Evolutionary conservation across 2,113 vertebrate species (phyloP).

Genomic region (Cacatua alba): DNA sequence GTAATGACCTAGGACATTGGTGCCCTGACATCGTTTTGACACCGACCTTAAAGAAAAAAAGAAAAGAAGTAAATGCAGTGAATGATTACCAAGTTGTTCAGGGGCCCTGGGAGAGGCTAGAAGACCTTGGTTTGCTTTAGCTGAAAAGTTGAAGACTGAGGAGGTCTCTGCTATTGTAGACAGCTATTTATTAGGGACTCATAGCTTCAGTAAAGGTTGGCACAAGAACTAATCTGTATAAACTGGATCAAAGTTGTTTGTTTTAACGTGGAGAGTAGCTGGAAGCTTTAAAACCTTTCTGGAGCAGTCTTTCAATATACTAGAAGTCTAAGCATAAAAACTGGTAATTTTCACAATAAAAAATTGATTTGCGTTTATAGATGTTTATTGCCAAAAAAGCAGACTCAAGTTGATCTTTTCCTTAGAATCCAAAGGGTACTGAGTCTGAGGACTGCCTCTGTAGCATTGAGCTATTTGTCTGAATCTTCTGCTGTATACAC

Average conservation of each 20-base stretch:
- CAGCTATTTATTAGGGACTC: neutral
- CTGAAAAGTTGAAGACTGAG: neutral
- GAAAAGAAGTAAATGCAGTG: fast-evolving
- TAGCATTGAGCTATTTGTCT: neutral
- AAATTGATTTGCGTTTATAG: neutral
- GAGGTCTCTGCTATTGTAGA: neutral
- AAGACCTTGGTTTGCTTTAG: neutral
- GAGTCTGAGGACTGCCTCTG: neutral
- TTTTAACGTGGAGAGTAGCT: neutral
- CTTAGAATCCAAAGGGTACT: neutral
- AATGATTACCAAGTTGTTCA: too few relatives aligned
- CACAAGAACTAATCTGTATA: neutral
- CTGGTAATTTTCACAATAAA: neutral
- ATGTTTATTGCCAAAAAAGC: neutral
- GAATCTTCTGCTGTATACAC: neutral
- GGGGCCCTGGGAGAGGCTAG: neutral
- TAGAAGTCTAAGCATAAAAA: neutral
- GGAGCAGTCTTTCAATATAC: neutral
- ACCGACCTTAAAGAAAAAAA: neutral
- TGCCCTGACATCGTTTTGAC: neutral
- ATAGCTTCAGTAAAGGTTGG: neutral
- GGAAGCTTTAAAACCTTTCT: neutral
- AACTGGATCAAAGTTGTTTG: neutral
- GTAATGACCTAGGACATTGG: fast-evolving
- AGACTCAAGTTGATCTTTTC: neutral